These are phyloP conservation scores for Drosophila micromelanica DNA, from an alignment of 1,140 invertebrate genomes.

Conservation along the genomic window DNA sequence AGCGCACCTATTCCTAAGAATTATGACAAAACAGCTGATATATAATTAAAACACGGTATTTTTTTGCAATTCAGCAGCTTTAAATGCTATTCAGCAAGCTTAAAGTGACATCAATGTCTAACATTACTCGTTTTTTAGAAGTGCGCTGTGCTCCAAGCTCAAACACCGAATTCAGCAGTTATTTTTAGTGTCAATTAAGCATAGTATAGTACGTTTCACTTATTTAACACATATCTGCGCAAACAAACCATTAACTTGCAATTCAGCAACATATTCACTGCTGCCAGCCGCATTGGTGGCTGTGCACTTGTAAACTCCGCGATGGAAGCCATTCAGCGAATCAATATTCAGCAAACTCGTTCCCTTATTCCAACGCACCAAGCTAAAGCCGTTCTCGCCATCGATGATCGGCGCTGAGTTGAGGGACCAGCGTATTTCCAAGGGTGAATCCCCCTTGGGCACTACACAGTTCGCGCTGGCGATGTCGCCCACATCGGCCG, in stretches of 20 bases:
- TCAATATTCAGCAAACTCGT: conserved; percentile 81
- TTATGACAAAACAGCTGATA: conserved; percentile 18
- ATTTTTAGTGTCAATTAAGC: conserved; percentile 32
- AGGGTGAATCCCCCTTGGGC: conserved; percentile 86
- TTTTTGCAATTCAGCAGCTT: conserved; percentile 14
- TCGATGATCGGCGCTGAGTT: conserved; percentile 78
- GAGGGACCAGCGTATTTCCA: conserved; percentile 85
- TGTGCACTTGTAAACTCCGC: conserved; percentile 86
- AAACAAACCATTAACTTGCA: conserved; percentile 87
- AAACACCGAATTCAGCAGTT: conserved; percentile 47
- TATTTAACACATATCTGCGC: conserved; percentile 25
- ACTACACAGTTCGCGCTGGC: conserved; percentile 86
- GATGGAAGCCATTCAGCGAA: conserved; percentile 84
- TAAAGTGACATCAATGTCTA: not conserved
- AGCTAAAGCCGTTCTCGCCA: conserved; percentile 72
- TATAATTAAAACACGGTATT: not conserved
- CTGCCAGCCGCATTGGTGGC: conserved; percentile 86
- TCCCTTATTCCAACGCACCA: conserved; percentile 65
- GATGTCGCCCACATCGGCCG: conserved; percentile 86
- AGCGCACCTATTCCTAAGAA: not conserved
- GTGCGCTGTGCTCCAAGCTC: conserved; percentile 57
- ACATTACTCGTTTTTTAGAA: not conserved
- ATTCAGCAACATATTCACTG: conserved; percentile 85
- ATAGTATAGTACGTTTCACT: conserved; percentile 25
- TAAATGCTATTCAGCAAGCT: not conserved